Conservation (phyloP, 2,888 invertebrate species). For the Aphrophora alni region DNA sequence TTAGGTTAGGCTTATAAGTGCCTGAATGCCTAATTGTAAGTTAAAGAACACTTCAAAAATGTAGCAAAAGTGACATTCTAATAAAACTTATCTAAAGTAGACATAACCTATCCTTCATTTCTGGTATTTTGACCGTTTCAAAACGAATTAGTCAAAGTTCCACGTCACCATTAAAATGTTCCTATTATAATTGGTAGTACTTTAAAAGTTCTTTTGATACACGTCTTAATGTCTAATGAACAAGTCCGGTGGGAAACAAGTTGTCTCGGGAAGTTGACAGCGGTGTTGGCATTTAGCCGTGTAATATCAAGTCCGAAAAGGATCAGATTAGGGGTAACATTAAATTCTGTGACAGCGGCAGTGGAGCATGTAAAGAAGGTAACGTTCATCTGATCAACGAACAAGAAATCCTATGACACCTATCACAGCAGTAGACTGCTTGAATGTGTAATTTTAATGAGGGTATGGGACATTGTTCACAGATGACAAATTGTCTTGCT, state of each 20-base stretch:
- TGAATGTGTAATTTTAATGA: conserved; percentile 33
- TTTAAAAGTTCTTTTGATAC: neutral
- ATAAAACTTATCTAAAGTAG: no score
- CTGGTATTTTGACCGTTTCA: no score
- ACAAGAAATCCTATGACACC: neutral
- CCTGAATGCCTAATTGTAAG: no score
- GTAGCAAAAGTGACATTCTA: no score
- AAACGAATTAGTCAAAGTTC: no score
- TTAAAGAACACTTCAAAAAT: no score
- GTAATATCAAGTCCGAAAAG: neutral
- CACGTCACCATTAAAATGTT: neutral
- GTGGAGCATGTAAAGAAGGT: neutral
- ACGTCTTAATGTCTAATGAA: neutral
- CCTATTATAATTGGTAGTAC: neutral
- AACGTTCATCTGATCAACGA: neutral
- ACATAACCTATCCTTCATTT: no score
- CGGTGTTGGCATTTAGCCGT: conserved; percentile 6
- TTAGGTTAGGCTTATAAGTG: no score
- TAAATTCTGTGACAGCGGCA: conserved; percentile 2
- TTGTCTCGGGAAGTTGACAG: neutral
- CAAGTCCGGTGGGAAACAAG: neutral
- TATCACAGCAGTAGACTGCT: conserved; percentile 14
- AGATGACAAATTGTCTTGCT: conserved; percentile 6
- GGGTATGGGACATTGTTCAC: neutral
- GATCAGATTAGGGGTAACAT: conserved; percentile 9